Evolutionary conservation across 1,140 invertebrate species (phyloP).

Genomic region (Aleiodes sp.): DNA sequence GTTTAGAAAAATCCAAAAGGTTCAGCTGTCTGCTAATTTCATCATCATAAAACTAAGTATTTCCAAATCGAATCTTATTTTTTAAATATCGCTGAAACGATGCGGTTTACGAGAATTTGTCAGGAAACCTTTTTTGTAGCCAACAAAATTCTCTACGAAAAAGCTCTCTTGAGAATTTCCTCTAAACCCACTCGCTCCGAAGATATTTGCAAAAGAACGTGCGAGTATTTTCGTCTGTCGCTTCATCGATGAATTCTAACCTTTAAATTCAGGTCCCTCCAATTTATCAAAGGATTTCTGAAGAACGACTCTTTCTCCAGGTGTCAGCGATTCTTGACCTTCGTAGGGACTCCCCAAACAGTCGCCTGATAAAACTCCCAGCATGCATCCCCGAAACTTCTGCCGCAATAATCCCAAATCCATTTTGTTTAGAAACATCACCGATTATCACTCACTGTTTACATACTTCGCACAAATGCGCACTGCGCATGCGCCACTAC

Average conservation of each 20-base stretch:
- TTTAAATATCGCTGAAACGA: no score
- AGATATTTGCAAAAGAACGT: no score
- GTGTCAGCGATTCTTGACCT: constrained; percentile 63
- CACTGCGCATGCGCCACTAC: background rate
- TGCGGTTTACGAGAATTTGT: no score
- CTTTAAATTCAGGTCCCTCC: constrained; percentile 67
- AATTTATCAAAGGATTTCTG: constrained; percentile 72
- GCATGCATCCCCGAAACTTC: constrained; percentile 75
- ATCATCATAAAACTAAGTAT: background rate
- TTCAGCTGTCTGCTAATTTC: background rate
- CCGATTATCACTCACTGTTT: background rate
- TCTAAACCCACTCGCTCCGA: no score
- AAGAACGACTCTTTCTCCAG: constrained; percentile 66
- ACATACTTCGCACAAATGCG: background rate
- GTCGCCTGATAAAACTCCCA: constrained; percentile 77
- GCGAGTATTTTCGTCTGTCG: no score
- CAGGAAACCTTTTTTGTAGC: no score
- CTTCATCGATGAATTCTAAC: constrained; percentile 58
- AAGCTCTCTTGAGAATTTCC: no score
- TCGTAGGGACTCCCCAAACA: constrained; percentile 79
- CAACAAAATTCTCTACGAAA: no score
- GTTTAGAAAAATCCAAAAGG: constrained; percentile 4
- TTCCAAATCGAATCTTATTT: no score
- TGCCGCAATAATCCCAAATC: constrained; percentile 61
- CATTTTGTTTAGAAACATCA: constrained; percentile 43